These are phyloP conservation scores for Drosophila kohkoa DNA, from an alignment of 1,140 invertebrate genomes.

Conservation along the genomic window DNA sequence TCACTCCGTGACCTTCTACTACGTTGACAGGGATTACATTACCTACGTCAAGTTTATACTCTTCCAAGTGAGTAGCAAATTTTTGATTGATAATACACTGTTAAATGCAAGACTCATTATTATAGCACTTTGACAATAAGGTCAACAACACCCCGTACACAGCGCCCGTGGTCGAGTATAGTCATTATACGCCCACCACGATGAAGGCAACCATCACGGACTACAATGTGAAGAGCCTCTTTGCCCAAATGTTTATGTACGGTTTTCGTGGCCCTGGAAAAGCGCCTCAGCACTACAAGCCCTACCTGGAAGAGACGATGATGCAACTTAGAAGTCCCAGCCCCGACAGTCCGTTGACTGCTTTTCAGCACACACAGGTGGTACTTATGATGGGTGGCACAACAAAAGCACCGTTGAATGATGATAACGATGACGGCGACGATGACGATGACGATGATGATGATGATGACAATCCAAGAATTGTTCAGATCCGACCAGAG, in stretches of 20 bases:
- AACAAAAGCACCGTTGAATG: constrained; percentile 10
- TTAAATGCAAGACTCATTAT: neutral
- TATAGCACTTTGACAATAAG: constrained; percentile 47
- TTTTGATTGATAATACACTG: neutral
- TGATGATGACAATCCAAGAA: neutral
- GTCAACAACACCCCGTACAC: constrained; percentile 2
- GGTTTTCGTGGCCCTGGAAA: constrained; percentile 49
- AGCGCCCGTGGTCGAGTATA: constrained; percentile 66
- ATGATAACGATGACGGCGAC: neutral
- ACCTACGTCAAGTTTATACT: constrained; percentile 75
- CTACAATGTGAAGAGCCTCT: constrained; percentile 51
- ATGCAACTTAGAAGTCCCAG: constrained; percentile 30
- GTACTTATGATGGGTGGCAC: constrained; percentile 44
- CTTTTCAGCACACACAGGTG: constrained; percentile 61
- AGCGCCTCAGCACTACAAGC: constrained; percentile 49
- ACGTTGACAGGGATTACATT: constrained; percentile 68
- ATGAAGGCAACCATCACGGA: constrained; percentile 70
- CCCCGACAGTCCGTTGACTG: neutral
- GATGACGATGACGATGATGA: constrained; percentile 26
- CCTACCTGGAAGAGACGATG: constrained; percentile 49
- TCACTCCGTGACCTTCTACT: constrained; percentile 67
- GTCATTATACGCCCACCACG: constrained; percentile 58
- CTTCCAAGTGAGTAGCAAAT: constrained; percentile 67
- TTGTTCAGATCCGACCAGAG: constrained; percentile 31
- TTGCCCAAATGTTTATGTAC: constrained; percentile 75